Evolutionary conservation across 2,113 vertebrate genomes (phyloP).

Genomic region (Talpa occidentalis): DNA sequence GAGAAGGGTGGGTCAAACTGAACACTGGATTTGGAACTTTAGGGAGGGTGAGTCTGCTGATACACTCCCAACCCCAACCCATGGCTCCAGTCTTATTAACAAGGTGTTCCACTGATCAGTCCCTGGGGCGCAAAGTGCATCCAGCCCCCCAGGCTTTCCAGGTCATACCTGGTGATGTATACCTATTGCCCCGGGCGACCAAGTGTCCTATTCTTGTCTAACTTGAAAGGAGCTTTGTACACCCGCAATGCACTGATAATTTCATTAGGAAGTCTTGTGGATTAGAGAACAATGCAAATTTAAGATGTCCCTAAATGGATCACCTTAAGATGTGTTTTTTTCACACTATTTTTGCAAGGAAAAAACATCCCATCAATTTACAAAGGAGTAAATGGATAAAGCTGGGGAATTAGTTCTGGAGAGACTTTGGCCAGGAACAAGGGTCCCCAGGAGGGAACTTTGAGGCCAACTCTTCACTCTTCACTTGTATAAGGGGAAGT

Average conservation of each 20-base stretch:
- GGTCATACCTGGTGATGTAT: too few relatives aligned
- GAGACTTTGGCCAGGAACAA: background rate
- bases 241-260: background rate
- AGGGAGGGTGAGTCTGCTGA: too few relatives aligned
- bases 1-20: too few relatives aligned
- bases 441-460: background rate
- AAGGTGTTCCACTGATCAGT: too few relatives aligned
- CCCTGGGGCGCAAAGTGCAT: too few relatives aligned
- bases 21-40: too few relatives aligned
- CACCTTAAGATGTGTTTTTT: background rate
- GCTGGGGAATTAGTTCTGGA: background rate
- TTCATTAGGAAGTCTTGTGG: background rate
- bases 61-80: too few relatives aligned
- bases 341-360: background rate
- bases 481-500: background rate
- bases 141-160: too few relatives aligned
- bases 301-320: background rate
- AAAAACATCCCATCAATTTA: background rate
- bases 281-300: background rate
- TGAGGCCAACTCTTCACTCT: background rate
- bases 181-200: too few relatives aligned
- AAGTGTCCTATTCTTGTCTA: too few relatives aligned
- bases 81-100: too few relatives aligned
- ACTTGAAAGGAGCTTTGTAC: too few relatives aligned
- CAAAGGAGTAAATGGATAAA: background rate